phyloP scores from a whole-genome alignment of 2,113 vertebrate species.

The Aphyosemion australe region DNA sequence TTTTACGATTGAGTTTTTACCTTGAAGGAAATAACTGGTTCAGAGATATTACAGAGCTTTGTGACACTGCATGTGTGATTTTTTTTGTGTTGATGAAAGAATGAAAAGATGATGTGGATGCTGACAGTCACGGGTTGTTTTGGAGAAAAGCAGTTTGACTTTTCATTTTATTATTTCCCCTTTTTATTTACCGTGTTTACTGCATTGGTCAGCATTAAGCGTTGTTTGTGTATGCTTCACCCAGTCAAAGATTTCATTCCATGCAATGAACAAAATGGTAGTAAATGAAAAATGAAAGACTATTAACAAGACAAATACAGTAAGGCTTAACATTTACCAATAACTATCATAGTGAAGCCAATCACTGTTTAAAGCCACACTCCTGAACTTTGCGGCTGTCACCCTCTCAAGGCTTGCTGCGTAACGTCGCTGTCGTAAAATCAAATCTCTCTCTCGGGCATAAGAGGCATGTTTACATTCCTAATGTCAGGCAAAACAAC shows the following conservation, averaged over 20 bases:
- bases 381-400: too few relatives aligned
- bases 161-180: not conserved
- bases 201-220: not conserved
- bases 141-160: not conserved
- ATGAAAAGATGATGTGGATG: conserved; percentile 14
- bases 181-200: too few relatives aligned
- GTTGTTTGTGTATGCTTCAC: not conserved
- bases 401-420: too few relatives aligned
- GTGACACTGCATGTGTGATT: not conserved
- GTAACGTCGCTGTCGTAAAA: too few relatives aligned
- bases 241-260: not conserved
- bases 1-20: conserved; percentile 34
- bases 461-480: too few relatives aligned
- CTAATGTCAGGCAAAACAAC: too few relatives aligned
- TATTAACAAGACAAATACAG: conserved; percentile 13
- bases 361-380: conserved; percentile 30
- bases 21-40: conserved; percentile 37
- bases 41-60: conserved; percentile 25
- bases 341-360: conserved; percentile 23
- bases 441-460: too few relatives aligned
- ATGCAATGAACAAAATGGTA: not conserved
- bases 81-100: conserved; percentile 1
- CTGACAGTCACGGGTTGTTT: conserved; percentile 14
- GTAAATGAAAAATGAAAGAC: not conserved
- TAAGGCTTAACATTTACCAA: conserved; percentile 9